Evolutionary conservation across 2,888 invertebrate genomes (phyloP), one percentile per base, ranked within the genome.

Genomic region (Chrysolina oricalcia): DNA sequence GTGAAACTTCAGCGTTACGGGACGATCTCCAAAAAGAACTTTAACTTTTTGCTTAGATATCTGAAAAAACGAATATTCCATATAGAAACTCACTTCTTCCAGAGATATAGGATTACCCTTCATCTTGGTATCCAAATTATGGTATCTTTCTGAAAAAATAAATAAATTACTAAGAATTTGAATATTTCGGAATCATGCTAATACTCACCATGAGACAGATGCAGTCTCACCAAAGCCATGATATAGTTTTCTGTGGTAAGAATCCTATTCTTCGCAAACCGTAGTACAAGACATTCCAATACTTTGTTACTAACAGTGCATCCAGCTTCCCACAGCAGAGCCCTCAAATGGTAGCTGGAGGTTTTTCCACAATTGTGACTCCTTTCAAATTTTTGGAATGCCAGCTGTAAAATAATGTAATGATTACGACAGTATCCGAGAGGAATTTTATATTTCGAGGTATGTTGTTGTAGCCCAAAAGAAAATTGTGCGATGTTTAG

Each of bases 281-380:
- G 89, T 81, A 93, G 89, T 78, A 94, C 93, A 72, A 94, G 88
- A 85, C 93, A 92, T 90, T 94, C 94, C 80, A 94, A 90, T 69
- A 94, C 94, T 90, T 94, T 95, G 89, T 93, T 94, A 88, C 93
- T 93, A 75, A 94, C 94, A 81, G 91, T 92, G 83, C 92, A 91
- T 23, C 93, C 91, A 46, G 94, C 93, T 86, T 94, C 93, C 93
- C 93, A 91, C 78, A 94, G 87, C 81, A 92, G 90, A 79, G 92
- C 91, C 87, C 91, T 89, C 83, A 93, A 89, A 82, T 92, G 90
- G 87, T 93, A 93, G 80, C 92, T 92, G 56, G 92, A 92, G 1
- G 92, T 91, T 88, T 92, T 92, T 6, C 90, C 90, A 68, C 89
- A 89, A 80, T 90, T 88, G 79, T 90, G 89, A 43, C 89, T 87